Percentiles rank a stretch among this genome's conserved stretches.
Conservation (phyloP, 2,888 invertebrate species). For the Synergus itoensis region DNA sequence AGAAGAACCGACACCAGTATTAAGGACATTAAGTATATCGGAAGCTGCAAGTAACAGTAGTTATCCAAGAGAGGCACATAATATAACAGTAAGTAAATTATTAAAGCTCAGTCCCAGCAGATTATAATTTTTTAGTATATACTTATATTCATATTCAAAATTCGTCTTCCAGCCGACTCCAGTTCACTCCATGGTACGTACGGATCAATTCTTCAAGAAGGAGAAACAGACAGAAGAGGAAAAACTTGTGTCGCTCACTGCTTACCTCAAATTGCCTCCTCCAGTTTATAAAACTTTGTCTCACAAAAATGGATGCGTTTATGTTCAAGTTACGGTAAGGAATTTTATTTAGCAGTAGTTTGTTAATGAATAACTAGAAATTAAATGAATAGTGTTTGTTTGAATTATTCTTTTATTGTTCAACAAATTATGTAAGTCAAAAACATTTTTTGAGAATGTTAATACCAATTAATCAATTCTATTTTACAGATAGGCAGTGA, state of each 20-base stretch:
- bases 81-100: background rate
- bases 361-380: background rate
- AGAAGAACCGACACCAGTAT: background rate
- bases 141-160: background rate
- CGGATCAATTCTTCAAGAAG: background rate
- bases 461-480: background rate
- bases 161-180: background rate
- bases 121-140: background rate
- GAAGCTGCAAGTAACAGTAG: background rate
- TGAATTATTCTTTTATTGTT: background rate
- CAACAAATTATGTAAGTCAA: no score
- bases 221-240: background rate
- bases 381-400: no score
- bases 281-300: constrained; percentile 17
- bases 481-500: constrained; percentile 69
- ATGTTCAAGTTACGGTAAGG: constrained; percentile 11
- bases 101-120: background rate
- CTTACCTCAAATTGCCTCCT: background rate
- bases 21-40: background rate
- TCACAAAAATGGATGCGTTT: background rate
- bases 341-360: constrained; percentile 15
- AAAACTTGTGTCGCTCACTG: background rate
- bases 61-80: background rate
- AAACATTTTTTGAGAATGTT: background rate
- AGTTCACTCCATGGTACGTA: background rate